Conservation (phyloP, 2,797 vertebrate genomes). For the Ptychobarbus kaznakovi region DNA sequence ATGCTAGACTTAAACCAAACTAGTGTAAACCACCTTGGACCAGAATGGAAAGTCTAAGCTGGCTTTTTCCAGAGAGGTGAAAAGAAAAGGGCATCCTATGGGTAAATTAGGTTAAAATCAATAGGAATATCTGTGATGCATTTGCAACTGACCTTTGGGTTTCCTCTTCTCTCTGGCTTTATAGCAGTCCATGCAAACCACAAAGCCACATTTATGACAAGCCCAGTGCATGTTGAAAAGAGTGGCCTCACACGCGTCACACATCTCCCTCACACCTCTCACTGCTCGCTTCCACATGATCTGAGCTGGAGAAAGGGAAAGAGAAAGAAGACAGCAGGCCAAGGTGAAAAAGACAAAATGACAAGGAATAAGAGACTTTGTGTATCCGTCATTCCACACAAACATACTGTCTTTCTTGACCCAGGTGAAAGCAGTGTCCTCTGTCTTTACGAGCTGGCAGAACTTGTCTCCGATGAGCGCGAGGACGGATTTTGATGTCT, state of each 20-base stretch:
- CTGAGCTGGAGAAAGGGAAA: slow-evolving; percentile 87
- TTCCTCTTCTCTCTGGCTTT: slow-evolving; percentile 95
- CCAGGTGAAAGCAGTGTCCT: slow-evolving; percentile 93
- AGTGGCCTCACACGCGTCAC: slow-evolving; percentile 97
- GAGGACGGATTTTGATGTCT: slow-evolving; percentile 93
- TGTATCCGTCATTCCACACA: neutral
- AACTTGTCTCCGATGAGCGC: slow-evolving; percentile 96
- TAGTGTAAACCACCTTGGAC: neutral
- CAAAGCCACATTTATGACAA: slow-evolving; percentile 99
- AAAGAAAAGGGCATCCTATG: neutral
- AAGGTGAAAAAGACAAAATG: slow-evolving; percentile 38
- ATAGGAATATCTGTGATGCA: neutral
- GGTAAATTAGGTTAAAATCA: neutral
- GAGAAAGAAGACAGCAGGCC: slow-evolving; percentile 50
- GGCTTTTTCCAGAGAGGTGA: neutral
- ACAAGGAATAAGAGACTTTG: slow-evolving; percentile 14
- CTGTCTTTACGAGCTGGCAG: slow-evolving; percentile 93
- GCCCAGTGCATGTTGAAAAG: slow-evolving; percentile 99
- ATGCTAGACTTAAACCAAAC: neutral
- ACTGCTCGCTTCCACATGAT: slow-evolving; percentile 98
- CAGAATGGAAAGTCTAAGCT: neutral
- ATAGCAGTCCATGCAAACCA: slow-evolving; percentile 98
- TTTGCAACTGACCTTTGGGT: slow-evolving; percentile 89
- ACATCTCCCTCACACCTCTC: slow-evolving; percentile 98
- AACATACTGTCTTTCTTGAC: slow-evolving; percentile 92